Conservation (phyloP, 2,888 invertebrate genomes). For the Dendrolimus pini region DNA sequence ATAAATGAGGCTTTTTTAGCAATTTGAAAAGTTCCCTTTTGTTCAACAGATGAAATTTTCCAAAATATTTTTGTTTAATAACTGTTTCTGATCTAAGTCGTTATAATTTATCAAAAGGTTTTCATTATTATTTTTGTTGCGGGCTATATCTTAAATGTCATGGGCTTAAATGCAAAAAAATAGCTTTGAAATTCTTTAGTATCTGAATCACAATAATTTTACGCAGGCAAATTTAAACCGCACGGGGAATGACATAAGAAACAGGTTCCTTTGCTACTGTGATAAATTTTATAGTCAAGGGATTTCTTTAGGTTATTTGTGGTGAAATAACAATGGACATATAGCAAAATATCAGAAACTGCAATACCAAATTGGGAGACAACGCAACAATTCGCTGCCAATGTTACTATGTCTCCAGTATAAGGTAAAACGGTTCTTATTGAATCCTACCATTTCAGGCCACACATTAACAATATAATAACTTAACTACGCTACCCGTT, state of each 20-base stretch:
- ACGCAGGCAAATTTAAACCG: neutral
- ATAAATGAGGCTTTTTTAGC: too few relatives aligned
- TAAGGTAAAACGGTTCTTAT: constrained; percentile 31
- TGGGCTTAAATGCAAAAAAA: neutral
- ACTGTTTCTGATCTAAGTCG: neutral
- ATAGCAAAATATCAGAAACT: constrained; percentile 6
- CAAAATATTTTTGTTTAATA: too few relatives aligned
- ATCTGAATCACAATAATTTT: neutral
- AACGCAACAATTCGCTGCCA: constrained; percentile 25
- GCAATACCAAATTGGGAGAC: constrained; percentile 4
- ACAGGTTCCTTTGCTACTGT: neutral
- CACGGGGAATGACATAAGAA: neutral
- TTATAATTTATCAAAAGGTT: neutral
- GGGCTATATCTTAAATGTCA: neutral
- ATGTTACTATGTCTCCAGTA: constrained; percentile 29
- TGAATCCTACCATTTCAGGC: constrained; percentile 31
- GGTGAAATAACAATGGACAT: constrained; percentile 9
- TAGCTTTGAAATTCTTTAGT: neutral
- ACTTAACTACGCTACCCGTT: constrained; percentile 54
- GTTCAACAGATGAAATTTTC: too few relatives aligned
- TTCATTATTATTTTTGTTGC: neutral
- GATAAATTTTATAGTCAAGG: neutral
- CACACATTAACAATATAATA: constrained; percentile 54
- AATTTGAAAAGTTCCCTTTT: too few relatives aligned
- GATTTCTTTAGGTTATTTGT: constrained; percentile 1